These are phyloP conservation scores for Sanderia malayensis DNA, from an alignment of 30 jellyfish, hydroid and myxozoan species.

Conservation along the genomic window DNA sequence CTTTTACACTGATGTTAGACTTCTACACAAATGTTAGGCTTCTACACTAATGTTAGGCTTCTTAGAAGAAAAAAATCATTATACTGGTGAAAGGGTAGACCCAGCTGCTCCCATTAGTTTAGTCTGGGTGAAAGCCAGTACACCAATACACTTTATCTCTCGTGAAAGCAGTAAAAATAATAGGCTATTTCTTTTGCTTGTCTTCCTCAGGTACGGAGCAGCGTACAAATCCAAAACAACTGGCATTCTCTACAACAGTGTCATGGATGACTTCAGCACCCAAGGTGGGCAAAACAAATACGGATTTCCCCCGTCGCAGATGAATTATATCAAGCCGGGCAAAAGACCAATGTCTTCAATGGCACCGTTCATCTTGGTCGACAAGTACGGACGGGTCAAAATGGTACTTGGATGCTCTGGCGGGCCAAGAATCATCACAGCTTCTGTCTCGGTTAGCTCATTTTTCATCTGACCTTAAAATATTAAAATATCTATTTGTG, in stretches of 20 bases:
- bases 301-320: constrained; percentile 86
- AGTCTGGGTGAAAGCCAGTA: too few species aligned
- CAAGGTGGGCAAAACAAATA: constrained; percentile 73
- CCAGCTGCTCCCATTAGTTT: too few species aligned
- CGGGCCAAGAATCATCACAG: constrained; percentile 93
- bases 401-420: constrained; percentile 94
- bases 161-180: too few species aligned
- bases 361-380: constrained; percentile 87
- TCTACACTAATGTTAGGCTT: too few species aligned
- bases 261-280: constrained; percentile 92
- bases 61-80: too few species aligned
- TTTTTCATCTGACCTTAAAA: too few species aligned
- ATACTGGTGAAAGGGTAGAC: too few species aligned
- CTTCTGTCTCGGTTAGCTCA: constrained; percentile 73
- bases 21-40: too few species aligned
- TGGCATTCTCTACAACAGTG: constrained; percentile 91
- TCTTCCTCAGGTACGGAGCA: constrained; percentile 82
- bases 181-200: too few species aligned
- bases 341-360: constrained; percentile 89
- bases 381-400: constrained; percentile 79
- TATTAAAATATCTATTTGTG: too few species aligned
- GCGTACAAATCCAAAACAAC: constrained; percentile 76
- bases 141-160: too few species aligned
- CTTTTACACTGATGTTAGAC: too few species aligned
- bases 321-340: constrained; percentile 75